Evolutionary conservation across 2,797 vertebrate species (phyloP).

Genomic region (Bovichtus variegatus): DNA sequence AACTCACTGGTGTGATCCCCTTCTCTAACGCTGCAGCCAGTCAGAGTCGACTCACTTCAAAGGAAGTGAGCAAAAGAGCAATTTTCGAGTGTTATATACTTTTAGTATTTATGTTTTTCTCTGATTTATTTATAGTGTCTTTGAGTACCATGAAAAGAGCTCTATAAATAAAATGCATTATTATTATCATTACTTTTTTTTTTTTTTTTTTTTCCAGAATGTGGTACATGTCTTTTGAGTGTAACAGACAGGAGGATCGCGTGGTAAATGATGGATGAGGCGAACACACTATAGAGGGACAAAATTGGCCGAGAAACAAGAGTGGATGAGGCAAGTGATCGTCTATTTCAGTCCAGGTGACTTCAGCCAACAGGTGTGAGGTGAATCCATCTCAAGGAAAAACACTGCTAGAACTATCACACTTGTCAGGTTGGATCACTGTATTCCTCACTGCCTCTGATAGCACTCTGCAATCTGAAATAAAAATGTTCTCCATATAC

Average conservation of each 20-base stretch:
- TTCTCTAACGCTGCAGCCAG: not conserved
- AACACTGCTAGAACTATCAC: not conserved
- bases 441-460: conserved; percentile 25
- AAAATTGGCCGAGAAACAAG: not conserved
- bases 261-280: not conserved
- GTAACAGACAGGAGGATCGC: not conserved
- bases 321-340: conserved; percentile 8
- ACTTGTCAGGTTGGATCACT: conserved; percentile 31
- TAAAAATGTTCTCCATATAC: conserved; percentile 24
- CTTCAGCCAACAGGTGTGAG: conserved; percentile 39
- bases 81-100: too few species aligned
- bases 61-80: not conserved
- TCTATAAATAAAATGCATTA: too few species aligned
- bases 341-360: conserved; percentile 38
- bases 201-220: not conserved
- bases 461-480: conserved; percentile 4
- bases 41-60: not conserved
- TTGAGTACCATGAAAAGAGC: too few species aligned
- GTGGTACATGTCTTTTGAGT: not conserved
- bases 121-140: too few species aligned
- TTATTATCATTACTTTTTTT: too few species aligned
- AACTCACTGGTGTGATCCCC: not conserved
- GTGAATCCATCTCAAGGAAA: conserved; percentile 25
- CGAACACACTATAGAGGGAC: not conserved
- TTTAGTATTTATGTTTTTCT: too few species aligned